These are phyloP conservation scores for Cinclus mexicanus DNA, from an alignment of 2,113 vertebrate genomes.

Conservation along the genomic window DNA sequence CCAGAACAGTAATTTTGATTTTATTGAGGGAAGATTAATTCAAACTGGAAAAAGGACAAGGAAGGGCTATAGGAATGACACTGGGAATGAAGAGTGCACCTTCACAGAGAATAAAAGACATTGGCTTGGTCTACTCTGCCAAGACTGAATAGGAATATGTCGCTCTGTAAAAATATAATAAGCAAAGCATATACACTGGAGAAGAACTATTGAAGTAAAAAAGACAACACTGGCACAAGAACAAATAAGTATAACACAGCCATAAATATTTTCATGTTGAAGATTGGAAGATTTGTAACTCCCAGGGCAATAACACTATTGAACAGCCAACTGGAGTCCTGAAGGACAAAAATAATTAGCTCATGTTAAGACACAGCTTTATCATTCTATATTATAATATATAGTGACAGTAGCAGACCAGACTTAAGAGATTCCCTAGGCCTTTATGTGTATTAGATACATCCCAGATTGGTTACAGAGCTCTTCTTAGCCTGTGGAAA, in stretches of 20 bases:
- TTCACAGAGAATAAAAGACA: not conserved
- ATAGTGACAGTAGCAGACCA: constrained; percentile 31
- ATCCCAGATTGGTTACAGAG: not conserved
- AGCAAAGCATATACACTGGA: constrained; percentile 15
- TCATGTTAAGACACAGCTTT: constrained; percentile 57
- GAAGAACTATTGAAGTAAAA: constrained; percentile 46
- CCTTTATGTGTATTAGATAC: not conserved
- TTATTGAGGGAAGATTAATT: not conserved
- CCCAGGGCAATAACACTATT: constrained; percentile 47
- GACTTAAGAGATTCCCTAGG: not conserved
- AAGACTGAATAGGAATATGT: not conserved
- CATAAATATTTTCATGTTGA: constrained; percentile 59
- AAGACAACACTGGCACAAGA: constrained; percentile 42
- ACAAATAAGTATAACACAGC: constrained; percentile 33
- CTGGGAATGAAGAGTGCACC: not conserved
- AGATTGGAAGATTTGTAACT: constrained; percentile 61
- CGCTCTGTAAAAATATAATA: not conserved
- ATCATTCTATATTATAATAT: constrained; percentile 50
- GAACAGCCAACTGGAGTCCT: constrained; percentile 52
- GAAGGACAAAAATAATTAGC: constrained; percentile 67
- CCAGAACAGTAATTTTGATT: not conserved
- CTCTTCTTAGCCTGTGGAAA: not conserved
- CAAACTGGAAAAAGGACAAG: not conserved
- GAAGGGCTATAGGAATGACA: not conserved
- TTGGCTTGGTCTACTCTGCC: not conserved